A percentile compares a stretch with the other conserved stretches of the same genome.
phyloP scores from a whole-genome alignment of 2,113 vertebrate species.

The Pavo muticus region DNA sequence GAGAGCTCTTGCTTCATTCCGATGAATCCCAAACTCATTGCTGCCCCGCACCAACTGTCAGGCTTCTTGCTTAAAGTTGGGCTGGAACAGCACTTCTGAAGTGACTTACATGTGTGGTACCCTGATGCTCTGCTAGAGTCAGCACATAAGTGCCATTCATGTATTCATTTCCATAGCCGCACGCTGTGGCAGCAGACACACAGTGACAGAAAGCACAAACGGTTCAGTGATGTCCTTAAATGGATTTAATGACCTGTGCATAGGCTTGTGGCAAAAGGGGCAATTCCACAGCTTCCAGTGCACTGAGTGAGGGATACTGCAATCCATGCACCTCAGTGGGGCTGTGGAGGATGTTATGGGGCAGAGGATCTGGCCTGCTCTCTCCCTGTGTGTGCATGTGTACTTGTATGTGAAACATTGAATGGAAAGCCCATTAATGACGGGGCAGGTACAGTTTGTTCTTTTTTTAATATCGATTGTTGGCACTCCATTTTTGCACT shows the following conservation, averaged over 20 bases:
- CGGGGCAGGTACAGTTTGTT: rapidly evolving
- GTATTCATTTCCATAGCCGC: not conserved
- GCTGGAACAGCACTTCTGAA: not conserved
- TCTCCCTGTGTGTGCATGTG: not conserved
- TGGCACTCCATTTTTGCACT: not conserved
- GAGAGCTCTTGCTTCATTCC: not conserved
- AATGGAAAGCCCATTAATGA: not conserved
- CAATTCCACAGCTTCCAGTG: not conserved
- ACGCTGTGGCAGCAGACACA: not conserved
- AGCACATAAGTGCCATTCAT: not conserved
- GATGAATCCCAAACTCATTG: not conserved
- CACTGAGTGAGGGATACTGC: not conserved
- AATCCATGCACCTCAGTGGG: not conserved
- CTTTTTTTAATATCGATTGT: not conserved
- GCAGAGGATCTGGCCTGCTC: not conserved
- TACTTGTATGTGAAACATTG: not conserved
- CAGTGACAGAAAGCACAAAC: not conserved
- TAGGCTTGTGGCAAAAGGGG: not conserved
- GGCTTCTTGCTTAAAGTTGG: conserved; percentile 29
- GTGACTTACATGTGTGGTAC: not conserved
- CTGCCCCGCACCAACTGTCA: not conserved
- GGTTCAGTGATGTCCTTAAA: not conserved
- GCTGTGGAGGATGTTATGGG: not conserved
- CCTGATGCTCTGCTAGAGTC: not conserved
- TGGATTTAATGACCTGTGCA: not conserved